Conservation (phyloP, 2,888 invertebrate species). For the Eristalis tenax region DNA sequence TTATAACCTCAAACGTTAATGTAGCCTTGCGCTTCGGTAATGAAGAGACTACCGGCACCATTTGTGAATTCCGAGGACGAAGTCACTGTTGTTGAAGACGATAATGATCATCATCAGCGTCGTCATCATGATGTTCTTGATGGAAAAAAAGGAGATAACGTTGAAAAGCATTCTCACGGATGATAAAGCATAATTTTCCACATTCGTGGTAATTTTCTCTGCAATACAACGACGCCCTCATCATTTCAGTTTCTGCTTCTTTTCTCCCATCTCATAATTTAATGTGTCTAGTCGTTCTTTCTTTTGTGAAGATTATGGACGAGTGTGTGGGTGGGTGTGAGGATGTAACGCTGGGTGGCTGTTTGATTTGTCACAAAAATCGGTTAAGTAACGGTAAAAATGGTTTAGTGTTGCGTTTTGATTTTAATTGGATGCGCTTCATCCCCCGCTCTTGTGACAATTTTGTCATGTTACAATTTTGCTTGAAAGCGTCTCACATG, state of each 20-base stretch:
- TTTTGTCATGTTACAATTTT: neutral
- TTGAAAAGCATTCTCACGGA: slow-evolving; percentile 55
- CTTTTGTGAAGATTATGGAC: neutral
- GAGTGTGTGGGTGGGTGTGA: neutral
- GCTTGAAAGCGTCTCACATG: neutral
- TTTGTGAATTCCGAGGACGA: neutral
- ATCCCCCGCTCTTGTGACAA: slow-evolving; percentile 17
- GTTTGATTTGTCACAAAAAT: slow-evolving; percentile 46
- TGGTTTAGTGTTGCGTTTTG: slow-evolving; percentile 67
- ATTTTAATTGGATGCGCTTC: slow-evolving; percentile 65
- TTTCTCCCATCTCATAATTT: neutral
- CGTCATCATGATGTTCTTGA: slow-evolving; percentile 35
- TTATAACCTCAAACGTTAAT: slow-evolving; percentile 39
- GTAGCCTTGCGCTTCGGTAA: neutral
- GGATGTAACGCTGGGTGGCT: neutral
- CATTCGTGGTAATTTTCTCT: slow-evolving; percentile 59
- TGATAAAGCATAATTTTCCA: slow-evolving; percentile 65
- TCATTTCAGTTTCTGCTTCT: slow-evolving; percentile 11
- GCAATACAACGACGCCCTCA: neutral
- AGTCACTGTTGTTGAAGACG: neutral
- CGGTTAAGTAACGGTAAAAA: slow-evolving; percentile 57
- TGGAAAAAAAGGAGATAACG: neutral
- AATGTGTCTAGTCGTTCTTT: neutral
- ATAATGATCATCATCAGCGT: slow-evolving; percentile 29
- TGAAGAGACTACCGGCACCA: neutral